A percentile compares a stretch with the other conserved stretches of the same genome.
phyloP scores from a whole-genome alignment of 2,113 vertebrate species.

The Podarcis cretensis region DNA sequence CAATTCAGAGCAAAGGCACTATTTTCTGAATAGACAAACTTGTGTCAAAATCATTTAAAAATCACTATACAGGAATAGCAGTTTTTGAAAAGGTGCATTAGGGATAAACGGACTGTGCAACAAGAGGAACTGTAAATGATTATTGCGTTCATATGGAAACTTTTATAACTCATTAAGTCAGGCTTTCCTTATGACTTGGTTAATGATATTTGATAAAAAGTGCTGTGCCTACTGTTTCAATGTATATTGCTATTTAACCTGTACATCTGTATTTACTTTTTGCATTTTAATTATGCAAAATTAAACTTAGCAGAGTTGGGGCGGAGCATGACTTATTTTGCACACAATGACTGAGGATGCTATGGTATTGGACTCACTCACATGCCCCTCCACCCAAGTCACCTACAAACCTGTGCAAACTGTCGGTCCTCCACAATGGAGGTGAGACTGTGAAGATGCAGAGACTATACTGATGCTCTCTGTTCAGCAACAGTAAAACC shows the following conservation, averaged over 20 bases:
- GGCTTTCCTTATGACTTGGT: conserved; percentile 55
- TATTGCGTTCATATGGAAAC: conserved; percentile 58
- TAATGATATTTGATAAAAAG: conserved; percentile 62
- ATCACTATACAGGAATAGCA: conserved; percentile 21
- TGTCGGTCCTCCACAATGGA: neutral
- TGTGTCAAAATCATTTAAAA: neutral
- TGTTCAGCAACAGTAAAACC: neutral
- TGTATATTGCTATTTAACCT: conserved; percentile 41
- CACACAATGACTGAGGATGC: neutral
- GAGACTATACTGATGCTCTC: neutral
- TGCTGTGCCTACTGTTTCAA: conserved; percentile 50
- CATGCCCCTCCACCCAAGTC: neutral
- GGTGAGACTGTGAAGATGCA: neutral
- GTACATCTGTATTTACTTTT: conserved; percentile 51
- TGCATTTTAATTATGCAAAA: conserved; percentile 56
- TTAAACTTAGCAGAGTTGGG: conserved; percentile 47
- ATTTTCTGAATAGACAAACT: neutral
- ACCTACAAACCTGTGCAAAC: neutral
- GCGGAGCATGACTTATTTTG: neutral
- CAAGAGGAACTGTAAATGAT: conserved; percentile 50
- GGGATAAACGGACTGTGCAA: conserved; percentile 63
- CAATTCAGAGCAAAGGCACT: neutral
- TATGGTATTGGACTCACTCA: no score
- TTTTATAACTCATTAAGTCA: conserved; percentile 50
- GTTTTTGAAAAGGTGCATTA: conserved; percentile 44